phyloP scores from a whole-genome alignment of 2,113 vertebrate species.

The Nymphicus hollandicus region DNA sequence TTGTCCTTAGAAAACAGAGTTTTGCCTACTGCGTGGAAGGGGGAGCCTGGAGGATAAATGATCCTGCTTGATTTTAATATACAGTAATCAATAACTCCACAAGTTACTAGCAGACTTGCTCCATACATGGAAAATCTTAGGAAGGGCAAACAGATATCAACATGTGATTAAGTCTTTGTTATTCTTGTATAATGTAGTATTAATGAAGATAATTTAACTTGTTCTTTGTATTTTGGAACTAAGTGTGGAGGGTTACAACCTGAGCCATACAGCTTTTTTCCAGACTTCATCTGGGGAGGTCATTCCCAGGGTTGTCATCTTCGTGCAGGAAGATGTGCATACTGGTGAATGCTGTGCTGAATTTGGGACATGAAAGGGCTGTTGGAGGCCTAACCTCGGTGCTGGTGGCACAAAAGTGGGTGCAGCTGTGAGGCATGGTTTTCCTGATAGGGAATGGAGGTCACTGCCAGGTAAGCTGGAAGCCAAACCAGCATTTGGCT shows the following conservation, averaged over 20 bases:
- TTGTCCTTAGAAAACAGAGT: background rate
- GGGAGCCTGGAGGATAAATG: background rate
- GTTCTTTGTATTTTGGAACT: background rate
- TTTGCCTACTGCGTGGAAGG: background rate
- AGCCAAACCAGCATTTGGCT: background rate
- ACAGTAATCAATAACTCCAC: background rate
- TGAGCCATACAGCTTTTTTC: background rate
- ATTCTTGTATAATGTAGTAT: background rate
- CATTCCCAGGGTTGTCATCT: background rate
- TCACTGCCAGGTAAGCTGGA: background rate
- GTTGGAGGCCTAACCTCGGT: rapidly evolving
- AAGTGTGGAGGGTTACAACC: background rate
- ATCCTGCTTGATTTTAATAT: slow-evolving; percentile 9
- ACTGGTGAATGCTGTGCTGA: background rate
- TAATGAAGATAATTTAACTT: background rate
- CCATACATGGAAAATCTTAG: background rate
- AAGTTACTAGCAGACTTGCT: background rate
- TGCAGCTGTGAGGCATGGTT: background rate
- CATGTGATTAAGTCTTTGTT: background rate
- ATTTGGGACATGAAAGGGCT: background rate
- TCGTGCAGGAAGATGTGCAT: background rate
- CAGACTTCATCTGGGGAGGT: background rate
- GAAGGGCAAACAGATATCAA: background rate
- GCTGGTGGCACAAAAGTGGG: background rate
- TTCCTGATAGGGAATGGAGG: background rate